Conservation (phyloP, 2,888 invertebrate species). For the Troilus luridus region DNA sequence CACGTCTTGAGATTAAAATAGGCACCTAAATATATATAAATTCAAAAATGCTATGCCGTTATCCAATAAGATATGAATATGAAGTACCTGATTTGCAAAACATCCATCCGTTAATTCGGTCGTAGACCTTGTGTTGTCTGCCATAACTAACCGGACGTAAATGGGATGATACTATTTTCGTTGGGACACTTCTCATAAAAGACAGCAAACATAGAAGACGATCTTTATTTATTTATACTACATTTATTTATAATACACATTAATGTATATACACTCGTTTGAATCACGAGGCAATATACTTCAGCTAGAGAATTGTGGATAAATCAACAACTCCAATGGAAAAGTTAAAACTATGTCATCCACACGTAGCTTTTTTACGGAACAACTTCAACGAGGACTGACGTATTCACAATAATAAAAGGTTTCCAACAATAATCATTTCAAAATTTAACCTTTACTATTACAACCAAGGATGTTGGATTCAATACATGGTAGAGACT, state of each 20-base stretch:
- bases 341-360: neutral
- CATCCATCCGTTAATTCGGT: neutral
- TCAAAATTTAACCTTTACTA: no score
- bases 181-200: neutral
- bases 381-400: neutral
- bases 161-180: neutral
- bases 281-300: neutral
- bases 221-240: neutral
- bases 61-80: neutral
- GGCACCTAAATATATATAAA: no score
- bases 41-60: neutral
- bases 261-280: neutral
- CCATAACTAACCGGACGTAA: neutral
- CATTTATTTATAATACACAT: no score
- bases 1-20: no score
- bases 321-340: neutral
- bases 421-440: no score
- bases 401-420: neutral
- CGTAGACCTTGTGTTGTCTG: neutral
- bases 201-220: neutral
- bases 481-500: no score
- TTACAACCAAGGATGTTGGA: no score
- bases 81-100: neutral
- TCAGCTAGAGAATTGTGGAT: neutral
- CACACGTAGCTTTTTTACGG: neutral